Conservation (phyloP, 2,113 vertebrate species). For the Myotis lucifugus region DNA sequence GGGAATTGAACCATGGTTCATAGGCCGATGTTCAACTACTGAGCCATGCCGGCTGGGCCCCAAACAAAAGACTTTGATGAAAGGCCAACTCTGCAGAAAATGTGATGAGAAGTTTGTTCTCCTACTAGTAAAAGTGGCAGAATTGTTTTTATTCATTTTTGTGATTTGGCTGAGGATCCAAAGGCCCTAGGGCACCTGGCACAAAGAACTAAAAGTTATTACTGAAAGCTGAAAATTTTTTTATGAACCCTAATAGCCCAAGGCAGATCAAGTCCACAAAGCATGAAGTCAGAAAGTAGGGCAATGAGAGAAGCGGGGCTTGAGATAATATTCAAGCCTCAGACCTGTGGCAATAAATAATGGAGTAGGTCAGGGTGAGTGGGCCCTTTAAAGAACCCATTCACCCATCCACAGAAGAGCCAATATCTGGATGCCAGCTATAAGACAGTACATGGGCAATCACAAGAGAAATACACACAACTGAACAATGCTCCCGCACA, state of each 20-base stretch:
- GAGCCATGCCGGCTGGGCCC: neutral
- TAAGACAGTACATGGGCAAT: neutral
- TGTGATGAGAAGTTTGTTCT: constrained; percentile 39
- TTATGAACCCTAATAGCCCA: constrained; percentile 48
- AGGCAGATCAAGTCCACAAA: constrained; percentile 26
- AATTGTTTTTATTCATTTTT: constrained; percentile 56
- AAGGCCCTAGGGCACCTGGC: constrained; percentile 36
- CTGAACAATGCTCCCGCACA: too few relatives aligned
- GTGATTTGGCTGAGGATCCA: constrained; percentile 45
- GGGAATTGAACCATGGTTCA: too few relatives aligned
- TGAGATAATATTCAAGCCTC: constrained; percentile 25
- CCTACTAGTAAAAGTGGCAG: constrained; percentile 44
- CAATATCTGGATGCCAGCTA: neutral
- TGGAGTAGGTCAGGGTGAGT: neutral
- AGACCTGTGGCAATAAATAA: constrained; percentile 22
- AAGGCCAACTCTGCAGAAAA: constrained; percentile 12
- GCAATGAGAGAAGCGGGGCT: neutral
- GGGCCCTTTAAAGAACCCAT: neutral
- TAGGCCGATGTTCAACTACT: too few relatives aligned
- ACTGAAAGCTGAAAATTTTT: constrained; percentile 35
- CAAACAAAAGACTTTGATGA: constrained; percentile 57
- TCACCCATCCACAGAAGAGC: neutral
- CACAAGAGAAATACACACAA: neutral
- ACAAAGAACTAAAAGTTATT: constrained; percentile 53
- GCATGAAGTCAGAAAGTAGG: constrained; percentile 11